Evolutionary conservation across 2,113 vertebrate species (phyloP), one percentile per base, ranked within the genome.

Genomic region (Sturnus vulgaris): DNA sequence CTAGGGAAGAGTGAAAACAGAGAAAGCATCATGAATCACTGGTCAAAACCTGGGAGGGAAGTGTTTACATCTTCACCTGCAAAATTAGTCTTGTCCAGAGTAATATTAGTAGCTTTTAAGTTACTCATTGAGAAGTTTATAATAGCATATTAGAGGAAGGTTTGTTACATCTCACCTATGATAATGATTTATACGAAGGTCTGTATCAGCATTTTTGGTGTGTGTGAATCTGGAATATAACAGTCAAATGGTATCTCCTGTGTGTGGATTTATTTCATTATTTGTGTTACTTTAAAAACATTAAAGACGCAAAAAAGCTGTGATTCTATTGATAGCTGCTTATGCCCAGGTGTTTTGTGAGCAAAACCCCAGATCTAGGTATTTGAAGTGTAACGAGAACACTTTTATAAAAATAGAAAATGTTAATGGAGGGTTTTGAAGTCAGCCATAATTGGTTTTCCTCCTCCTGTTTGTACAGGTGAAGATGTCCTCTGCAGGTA

Each of bases 401-500:
- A 6, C 22, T 60, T 76, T 42, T 47, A 49, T 42, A n/a, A 76
- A 79, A 88, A 44, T 11, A 39, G 11, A 44, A 60, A 72, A 40
- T 24, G 2, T n/a, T 73, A 61, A 9, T 55, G 15, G 15, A 63
- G 12, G 2, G 10, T 49, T 89, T 72, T 65, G 63, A 82, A 80
- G 35, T 44, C 30, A 60, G 22, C 6, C 84, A 8, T 92, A 88
- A 95, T 10, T 60, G 4, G 1, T 89, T 93, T 93, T 78, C 13
- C 5, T 60, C 15, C 22, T 86, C 9, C 69, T 56, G 66, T 96
- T 63, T 46, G 5, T 35, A 33, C 97, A 99, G 99, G 98, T 42
- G 98, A 98, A 66, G 98, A 98, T 8, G 81, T 96, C 17, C 98
- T 99, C 27, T 99, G 98, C 96, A 97, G 98, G 25, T 99, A 99